Percentiles rank a stretch among this genome's conserved stretches.
Evolutionary conservation across 2,888 invertebrate species (phyloP).

Genomic region (Meteorus colon): DNA sequence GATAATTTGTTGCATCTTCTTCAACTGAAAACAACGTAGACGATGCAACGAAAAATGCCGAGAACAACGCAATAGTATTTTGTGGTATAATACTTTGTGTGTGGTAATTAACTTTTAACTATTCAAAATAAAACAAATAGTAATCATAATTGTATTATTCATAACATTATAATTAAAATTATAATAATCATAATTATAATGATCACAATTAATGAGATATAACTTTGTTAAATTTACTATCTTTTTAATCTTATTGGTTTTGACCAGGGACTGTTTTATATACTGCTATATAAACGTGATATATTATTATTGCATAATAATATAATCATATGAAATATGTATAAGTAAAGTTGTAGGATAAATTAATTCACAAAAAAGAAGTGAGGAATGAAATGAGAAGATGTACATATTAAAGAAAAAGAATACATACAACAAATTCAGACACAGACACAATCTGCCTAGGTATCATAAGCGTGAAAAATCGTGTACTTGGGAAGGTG

Average conservation of each 20-base stretch:
- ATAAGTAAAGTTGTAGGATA: slow-evolving; percentile 33
- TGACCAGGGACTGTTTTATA: slow-evolving; percentile 73
- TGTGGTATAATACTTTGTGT: slow-evolving; percentile 63
- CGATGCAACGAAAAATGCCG: slow-evolving; percentile 26
- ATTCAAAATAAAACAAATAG: slow-evolving; percentile 50
- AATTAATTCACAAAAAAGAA: slow-evolving; percentile 46
- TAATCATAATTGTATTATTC: slow-evolving; percentile 8
- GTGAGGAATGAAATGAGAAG: slow-evolving; percentile 32
- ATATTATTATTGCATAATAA: slow-evolving; percentile 67
- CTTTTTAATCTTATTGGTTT: slow-evolving; percentile 70
- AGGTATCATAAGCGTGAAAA: slow-evolving; percentile 66
- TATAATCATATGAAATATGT: slow-evolving; percentile 60
- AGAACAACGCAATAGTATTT: slow-evolving; percentile 66
- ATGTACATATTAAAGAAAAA: slow-evolving; percentile 49
- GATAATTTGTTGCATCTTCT: slow-evolving; percentile 12
- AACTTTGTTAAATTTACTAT: slow-evolving; percentile 71
- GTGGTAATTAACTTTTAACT: slow-evolving; percentile 70
- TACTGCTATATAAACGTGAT: slow-evolving; percentile 65
- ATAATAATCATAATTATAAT: slow-evolving; percentile 35
- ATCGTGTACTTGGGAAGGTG: slow-evolving; percentile 72
- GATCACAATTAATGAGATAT: slow-evolving; percentile 64
- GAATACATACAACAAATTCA: slow-evolving; percentile 57
- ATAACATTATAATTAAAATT: slow-evolving; percentile 21
- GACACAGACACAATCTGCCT: slow-evolving; percentile 66
- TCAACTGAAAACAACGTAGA: not conserved